These are phyloP conservation scores for Ailuropoda melanoleuca DNA, from an alignment of 2,113 vertebrate genomes.

Conservation along the genomic window DNA sequence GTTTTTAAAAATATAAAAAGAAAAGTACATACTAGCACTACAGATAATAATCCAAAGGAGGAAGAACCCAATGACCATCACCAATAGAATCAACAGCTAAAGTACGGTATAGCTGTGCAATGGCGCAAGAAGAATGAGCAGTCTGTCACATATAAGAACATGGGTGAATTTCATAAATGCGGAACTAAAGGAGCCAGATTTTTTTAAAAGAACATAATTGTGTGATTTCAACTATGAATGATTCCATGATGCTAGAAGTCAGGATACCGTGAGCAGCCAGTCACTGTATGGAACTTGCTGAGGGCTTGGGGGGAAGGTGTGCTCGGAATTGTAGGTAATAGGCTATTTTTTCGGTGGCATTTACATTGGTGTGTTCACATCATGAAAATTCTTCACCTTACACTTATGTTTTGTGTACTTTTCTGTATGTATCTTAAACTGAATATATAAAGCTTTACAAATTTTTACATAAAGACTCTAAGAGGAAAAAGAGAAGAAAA, in stretches of 20 bases:
- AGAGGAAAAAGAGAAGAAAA: neutral
- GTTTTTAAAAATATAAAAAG: neutral
- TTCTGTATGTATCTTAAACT: neutral
- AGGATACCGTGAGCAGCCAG: neutral
- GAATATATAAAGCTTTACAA: neutral
- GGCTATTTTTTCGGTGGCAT: neutral
- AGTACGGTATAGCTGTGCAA: neutral
- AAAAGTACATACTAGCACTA: neutral
- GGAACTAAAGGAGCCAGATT: neutral
- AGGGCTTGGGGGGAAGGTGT: rapidly evolving
- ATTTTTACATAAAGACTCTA: neutral
- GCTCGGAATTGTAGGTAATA: neutral
- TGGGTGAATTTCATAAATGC: neutral
- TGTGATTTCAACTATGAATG: neutral
- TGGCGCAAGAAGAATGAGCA: neutral
- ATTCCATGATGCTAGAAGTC: neutral
- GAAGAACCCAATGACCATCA: neutral
- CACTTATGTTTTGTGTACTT: neutral
- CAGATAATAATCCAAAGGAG: neutral
- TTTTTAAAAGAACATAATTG: neutral
- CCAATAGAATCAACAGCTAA: neutral
- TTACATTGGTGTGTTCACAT: neutral
- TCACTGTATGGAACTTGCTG: too few species aligned
- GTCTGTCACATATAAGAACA: neutral
- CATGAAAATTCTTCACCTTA: neutral